Conservation (phyloP, 1,140 invertebrate species). For the Grapholita molesta region DNA sequence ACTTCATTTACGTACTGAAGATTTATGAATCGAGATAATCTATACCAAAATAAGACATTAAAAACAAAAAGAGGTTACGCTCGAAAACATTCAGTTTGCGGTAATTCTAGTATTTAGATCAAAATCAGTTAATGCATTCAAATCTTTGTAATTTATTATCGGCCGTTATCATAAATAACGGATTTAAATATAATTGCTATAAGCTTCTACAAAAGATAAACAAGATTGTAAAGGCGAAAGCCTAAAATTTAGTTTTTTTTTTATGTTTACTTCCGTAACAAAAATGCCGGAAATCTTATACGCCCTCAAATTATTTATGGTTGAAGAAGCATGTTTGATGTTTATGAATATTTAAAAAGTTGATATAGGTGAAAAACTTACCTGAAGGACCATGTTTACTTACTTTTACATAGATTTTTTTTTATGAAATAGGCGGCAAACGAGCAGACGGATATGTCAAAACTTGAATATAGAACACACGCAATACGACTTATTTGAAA, state of each 20-base stretch:
- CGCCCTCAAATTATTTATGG: not conserved
- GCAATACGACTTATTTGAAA: too few species aligned
- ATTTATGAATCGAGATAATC: constrained; percentile 1
- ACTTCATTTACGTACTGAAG: too few species aligned
- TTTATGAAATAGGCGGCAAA: too few species aligned
- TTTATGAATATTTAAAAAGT: not conserved
- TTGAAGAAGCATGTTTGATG: not conserved
- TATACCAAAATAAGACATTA: not conserved
- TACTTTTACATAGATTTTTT: too few species aligned
- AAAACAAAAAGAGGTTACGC: not conserved
- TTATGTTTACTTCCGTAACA: not conserved
- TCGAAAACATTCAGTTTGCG: not conserved
- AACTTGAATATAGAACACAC: too few species aligned
- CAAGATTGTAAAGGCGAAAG: not conserved
- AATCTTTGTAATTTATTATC: not conserved
- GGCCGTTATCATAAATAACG: not conserved
- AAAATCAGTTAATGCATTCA: not conserved
- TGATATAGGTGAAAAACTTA: too few species aligned
- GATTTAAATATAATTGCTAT: not conserved
- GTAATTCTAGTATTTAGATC: not conserved
- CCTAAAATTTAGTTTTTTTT: not conserved
- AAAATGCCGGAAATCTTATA: not conserved
- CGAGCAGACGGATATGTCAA: too few species aligned
- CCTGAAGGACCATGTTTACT: too few species aligned
- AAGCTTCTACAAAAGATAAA: not conserved